These are phyloP conservation scores for Drosophila trapezifrons DNA, from an alignment of 1,140 invertebrate genomes.

Conservation along the genomic window DNA sequence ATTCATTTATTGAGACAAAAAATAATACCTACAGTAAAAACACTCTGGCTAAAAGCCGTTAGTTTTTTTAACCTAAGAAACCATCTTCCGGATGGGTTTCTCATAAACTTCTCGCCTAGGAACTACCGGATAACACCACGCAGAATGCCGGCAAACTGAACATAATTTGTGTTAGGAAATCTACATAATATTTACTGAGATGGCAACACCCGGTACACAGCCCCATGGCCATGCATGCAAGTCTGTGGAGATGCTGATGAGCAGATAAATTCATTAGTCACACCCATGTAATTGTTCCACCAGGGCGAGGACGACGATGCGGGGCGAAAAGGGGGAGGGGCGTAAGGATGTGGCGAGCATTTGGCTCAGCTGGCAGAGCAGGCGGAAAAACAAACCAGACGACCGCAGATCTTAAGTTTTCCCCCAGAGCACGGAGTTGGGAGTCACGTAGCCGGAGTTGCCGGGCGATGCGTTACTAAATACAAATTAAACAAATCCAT, in stretches of 20 bases:
- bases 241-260: constrained; percentile 76
- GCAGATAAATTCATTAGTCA: constrained; percentile 84
- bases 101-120: constrained; percentile 63
- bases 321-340: constrained; percentile 22
- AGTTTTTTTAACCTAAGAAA: neutral
- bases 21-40: neutral
- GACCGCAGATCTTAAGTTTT: constrained; percentile 68
- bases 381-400: constrained; percentile 52
- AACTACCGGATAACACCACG: constrained; percentile 58
- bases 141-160: constrained; percentile 70
- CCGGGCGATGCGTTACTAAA: constrained; percentile 76
- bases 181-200: constrained; percentile 83
- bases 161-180: constrained; percentile 82
- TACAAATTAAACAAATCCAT: constrained; percentile 84
- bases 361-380: constrained; percentile 62
- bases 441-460: constrained; percentile 62
- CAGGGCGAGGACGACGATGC: constrained; percentile 54
- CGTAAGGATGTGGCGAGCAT: constrained; percentile 53
- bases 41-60: neutral
- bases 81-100: constrained; percentile 34
- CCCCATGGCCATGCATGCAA: constrained; percentile 54
- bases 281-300: constrained; percentile 84
- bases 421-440: constrained; percentile 33
- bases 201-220: constrained; percentile 42
- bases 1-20: neutral